Evolutionary conservation across 2,113 vertebrate genomes (phyloP).

Genomic region (Prunella himalayana): DNA sequence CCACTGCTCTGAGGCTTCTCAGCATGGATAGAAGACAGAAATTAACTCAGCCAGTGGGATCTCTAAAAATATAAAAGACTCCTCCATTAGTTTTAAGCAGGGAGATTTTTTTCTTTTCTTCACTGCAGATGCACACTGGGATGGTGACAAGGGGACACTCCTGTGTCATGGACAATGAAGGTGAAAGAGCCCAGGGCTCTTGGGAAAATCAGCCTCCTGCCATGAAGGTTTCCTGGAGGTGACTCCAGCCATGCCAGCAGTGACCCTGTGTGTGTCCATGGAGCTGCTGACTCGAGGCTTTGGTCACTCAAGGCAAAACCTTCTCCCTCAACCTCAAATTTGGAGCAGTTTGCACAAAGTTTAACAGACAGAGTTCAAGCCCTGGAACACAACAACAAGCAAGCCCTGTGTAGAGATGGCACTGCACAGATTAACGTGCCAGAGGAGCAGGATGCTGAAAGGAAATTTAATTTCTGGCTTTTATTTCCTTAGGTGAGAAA

Average conservation of each 20-base stretch:
- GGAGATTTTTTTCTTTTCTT: not conserved
- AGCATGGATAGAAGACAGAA: not conserved
- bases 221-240: not conserved
- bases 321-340: not conserved
- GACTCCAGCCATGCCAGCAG: not conserved
- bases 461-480: not conserved
- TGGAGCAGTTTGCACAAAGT: not conserved
- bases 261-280: not conserved
- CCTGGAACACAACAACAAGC: rapidly evolving
- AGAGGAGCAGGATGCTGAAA: not conserved
- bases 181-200: not conserved
- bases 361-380: not conserved
- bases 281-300: not conserved
- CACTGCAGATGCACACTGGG: not conserved
- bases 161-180: rapidly evolving
- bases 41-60: not conserved
- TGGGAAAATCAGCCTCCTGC: not conserved
- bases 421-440: not conserved
- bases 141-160: not conserved
- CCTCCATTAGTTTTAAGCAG: not conserved
- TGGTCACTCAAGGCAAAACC: not conserved
- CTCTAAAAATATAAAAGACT: not conserved
- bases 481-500: not conserved
- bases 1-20: not conserved
- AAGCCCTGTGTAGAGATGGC: not conserved